phyloP scores from a whole-genome alignment of 2,797 vertebrate genomes.

The Chelidonichthys spinosus region DNA sequence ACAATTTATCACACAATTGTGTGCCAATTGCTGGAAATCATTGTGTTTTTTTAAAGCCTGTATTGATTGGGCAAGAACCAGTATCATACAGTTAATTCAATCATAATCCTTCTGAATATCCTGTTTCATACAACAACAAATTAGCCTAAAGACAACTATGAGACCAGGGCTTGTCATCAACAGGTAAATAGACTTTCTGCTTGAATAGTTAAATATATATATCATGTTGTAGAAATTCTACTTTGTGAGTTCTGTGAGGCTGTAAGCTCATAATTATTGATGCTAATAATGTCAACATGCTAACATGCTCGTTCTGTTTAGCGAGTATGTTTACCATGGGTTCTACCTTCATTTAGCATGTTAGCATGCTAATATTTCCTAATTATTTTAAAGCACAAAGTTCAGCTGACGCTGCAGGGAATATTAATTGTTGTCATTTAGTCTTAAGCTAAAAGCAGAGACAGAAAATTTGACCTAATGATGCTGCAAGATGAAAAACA shows the following conservation, averaged over 20 bases:
- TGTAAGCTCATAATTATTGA: neutral
- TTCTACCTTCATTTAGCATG: neutral
- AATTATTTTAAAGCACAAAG: neutral
- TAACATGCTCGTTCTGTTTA: neutral
- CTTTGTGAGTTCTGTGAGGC: neutral
- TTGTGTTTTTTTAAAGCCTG: neutral
- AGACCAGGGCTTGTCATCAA: slow-evolving; percentile 3
- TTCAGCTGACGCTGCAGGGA: neutral
- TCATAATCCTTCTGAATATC: neutral
- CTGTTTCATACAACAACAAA: slow-evolving; percentile 3
- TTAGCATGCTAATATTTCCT: neutral
- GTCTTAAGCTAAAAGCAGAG: no score
- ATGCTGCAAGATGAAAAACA: neutral
- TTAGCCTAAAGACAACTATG: neutral
- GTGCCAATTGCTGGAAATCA: neutral
- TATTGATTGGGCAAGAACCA: neutral
- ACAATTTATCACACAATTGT: neutral
- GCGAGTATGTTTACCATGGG: neutral
- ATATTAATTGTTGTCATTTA: neutral
- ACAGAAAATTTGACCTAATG: neutral
- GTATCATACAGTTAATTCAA: neutral
- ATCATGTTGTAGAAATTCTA: neutral
- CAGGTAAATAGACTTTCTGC: neutral
- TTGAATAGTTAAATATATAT: neutral
- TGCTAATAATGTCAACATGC: neutral